These are phyloP conservation scores for Nebria salina DNA, from an alignment of 2,888 invertebrate genomes.

Conservation along the genomic window DNA sequence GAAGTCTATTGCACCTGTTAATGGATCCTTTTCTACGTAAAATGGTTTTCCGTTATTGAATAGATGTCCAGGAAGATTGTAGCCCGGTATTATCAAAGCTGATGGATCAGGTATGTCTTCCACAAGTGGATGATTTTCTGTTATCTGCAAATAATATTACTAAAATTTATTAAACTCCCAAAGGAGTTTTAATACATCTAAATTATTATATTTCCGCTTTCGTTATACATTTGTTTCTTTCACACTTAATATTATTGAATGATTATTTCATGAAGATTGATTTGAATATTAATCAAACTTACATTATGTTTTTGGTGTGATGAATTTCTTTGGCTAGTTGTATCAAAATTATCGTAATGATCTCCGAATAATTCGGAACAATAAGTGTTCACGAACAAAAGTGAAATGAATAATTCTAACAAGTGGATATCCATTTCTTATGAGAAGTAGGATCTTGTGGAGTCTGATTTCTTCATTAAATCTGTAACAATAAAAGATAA, in stretches of 20 bases:
- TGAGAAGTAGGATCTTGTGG: background rate
- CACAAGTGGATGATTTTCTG: constrained; percentile 9
- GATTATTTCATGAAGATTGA: too few species aligned
- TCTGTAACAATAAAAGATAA: constrained; percentile 3
- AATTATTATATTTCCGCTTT: too few species aligned
- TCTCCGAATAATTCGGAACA: constrained; percentile 28
- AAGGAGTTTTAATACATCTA: too few species aligned
- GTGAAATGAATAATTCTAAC: constrained; percentile 5
- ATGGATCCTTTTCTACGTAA: constrained; percentile 74
- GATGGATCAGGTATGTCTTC: constrained; percentile 62
- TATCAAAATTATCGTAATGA: constrained; percentile 29
- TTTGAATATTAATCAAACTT: background rate
- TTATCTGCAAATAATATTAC: background rate
- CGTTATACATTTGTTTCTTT: too few species aligned
- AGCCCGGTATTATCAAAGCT: constrained; percentile 60
- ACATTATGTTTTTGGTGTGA: constrained; percentile 19
- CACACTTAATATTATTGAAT: too few species aligned
- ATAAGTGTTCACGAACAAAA: constrained; percentile 2
- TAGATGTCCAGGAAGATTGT: constrained; percentile 66
- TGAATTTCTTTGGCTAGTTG: constrained; percentile 14
- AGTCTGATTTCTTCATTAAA: constrained; percentile 9
- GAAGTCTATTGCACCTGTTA: constrained; percentile 73
- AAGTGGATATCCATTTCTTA: constrained; percentile 15
- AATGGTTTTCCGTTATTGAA: constrained; percentile 78
- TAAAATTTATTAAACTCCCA: background rate